Conservation (phyloP, 2,113 vertebrate species). For the Nestor notabilis region DNA sequence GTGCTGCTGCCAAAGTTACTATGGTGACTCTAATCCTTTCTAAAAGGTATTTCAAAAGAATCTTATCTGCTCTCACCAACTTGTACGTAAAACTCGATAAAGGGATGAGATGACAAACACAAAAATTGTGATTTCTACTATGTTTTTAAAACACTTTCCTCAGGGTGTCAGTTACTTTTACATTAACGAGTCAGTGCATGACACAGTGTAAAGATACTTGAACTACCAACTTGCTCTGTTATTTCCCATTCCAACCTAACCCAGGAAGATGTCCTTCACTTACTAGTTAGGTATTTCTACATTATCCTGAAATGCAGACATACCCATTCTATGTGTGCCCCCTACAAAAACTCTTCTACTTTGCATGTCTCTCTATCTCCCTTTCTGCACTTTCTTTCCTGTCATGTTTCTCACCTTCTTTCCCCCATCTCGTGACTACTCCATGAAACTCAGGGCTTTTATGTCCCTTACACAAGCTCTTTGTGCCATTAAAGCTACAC, state of each 20-base stretch:
- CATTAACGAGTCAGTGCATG: not conserved
- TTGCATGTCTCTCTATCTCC: not conserved
- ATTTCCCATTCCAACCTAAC: not conserved
- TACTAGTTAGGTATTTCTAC: not conserved
- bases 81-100: not conserved
- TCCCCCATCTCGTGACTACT: not conserved
- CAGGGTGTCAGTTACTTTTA: not conserved
- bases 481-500: constrained; percentile 35
- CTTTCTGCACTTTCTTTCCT: not conserved
- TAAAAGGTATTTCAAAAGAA: not conserved
- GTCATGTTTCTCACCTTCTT: not conserved
- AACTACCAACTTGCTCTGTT: not conserved
- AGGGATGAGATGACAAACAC: not conserved
- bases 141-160: not conserved
- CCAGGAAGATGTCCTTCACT: not conserved
- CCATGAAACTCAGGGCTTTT: not conserved
- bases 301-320: not conserved
- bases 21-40: not conserved
- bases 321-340: accelerated
- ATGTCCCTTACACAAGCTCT: constrained; percentile 26
- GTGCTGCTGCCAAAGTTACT: not conserved
- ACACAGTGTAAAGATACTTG: not conserved
- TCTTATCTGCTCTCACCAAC: not conserved
- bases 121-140: not conserved
- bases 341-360: not conserved